phyloP scores from a whole-genome alignment of 2,113 vertebrate species.

The Myotis yumanensis region DNA sequence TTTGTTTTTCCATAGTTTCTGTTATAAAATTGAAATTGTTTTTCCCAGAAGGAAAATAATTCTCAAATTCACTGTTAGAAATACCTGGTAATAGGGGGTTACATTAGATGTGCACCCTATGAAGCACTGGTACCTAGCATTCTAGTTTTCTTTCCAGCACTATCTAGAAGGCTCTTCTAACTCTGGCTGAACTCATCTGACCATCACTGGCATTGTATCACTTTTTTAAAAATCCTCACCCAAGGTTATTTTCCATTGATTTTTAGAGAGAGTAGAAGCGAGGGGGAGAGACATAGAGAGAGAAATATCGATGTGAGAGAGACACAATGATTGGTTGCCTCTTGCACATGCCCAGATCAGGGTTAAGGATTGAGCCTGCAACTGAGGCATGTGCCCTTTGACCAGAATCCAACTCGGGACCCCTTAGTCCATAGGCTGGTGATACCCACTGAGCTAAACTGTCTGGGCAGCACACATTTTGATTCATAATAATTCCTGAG shows the following conservation, averaged over 20 bases:
- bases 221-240: too few relatives aligned
- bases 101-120: background rate
- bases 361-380: too few relatives aligned
- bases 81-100: background rate
- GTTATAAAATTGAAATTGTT: constrained; percentile 18
- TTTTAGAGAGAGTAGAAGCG: too few relatives aligned
- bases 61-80: constrained; percentile 21
- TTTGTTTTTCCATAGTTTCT: constrained; percentile 25
- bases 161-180: constrained; percentile 1
- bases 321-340: too few relatives aligned
- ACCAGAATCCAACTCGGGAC: too few relatives aligned
- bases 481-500: constrained; percentile 13
- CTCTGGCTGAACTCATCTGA: background rate
- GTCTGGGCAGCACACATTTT: background rate
- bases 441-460: too few relatives aligned
- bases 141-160: background rate
- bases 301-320: too few relatives aligned
- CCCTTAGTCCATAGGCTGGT: too few relatives aligned
- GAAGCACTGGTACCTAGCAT: background rate
- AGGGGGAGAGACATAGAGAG: too few relatives aligned
- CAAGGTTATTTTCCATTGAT: too few relatives aligned
- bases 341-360: too few relatives aligned
- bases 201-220: background rate
- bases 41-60: constrained; percentile 37
- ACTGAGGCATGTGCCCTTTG: too few relatives aligned